Conservation (phyloP, 2,888 invertebrate genomes). For the Theristus sp. region DNA sequence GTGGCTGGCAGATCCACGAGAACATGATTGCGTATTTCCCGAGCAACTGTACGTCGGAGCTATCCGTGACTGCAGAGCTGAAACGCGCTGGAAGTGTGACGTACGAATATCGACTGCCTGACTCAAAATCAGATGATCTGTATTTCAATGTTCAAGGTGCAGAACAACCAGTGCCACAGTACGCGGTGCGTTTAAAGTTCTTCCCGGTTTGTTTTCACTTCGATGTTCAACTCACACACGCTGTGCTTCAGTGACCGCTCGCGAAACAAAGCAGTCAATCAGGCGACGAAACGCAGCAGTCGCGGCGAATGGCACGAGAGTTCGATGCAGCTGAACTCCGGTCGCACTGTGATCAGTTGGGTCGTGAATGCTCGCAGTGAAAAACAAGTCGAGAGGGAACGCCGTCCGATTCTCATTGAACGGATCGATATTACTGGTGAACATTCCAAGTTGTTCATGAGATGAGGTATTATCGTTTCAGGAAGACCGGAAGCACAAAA, state of each 20-base stretch:
- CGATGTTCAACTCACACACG: too few species aligned
- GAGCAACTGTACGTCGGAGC: conserved; percentile 36
- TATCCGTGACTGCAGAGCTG: conserved; percentile 38
- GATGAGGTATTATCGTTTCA: too few species aligned
- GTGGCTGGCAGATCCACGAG: conserved; percentile 35
- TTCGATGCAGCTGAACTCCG: not conserved
- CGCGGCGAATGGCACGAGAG: not conserved
- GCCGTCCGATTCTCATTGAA: not conserved
- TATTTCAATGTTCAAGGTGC: conserved; percentile 18
- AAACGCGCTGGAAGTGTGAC: conserved; percentile 37
- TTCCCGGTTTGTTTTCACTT: too few species aligned
- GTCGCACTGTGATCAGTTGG: not conserved
- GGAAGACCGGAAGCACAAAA: too few species aligned
- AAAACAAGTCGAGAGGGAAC: not conserved
- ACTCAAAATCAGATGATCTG: conserved; percentile 18
- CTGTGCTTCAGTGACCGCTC: too few species aligned
- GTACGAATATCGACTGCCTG: conserved; percentile 7
- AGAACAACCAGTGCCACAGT: conserved; percentile 26
- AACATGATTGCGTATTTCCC: conserved; percentile 37
- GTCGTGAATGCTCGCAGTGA: not conserved
- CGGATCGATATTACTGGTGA: not conserved
- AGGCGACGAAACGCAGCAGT: not conserved
- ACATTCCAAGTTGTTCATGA: too few species aligned
- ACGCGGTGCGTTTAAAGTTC: not conserved
- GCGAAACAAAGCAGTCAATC: too few species aligned